Evolutionary conservation across 1,140 invertebrate species (phyloP), one percentile per base, ranked within the genome.

Genomic region (Aradophagus sp.): DNA sequence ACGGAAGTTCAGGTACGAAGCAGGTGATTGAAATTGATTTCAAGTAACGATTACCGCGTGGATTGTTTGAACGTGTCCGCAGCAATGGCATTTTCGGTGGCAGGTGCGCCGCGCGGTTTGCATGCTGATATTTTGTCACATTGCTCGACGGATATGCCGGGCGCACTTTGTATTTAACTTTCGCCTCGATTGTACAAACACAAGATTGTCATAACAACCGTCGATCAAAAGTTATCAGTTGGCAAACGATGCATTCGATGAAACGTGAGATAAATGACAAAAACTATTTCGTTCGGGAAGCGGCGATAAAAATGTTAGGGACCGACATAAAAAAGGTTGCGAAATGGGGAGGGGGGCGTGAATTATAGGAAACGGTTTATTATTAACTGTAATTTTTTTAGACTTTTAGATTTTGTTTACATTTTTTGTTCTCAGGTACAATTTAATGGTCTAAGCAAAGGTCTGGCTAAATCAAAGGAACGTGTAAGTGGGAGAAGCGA

Each of bases 11-110:
- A 45, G 32, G 27, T 41, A 45, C 11, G 5, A 44, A 50, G 58
- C 79, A 81, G 79, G 78, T 81, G 79, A 78, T 19, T 38, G 10
- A 50, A 71, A 73, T 79, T 78, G 71, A 77, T 78, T 77, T 74
- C 65, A 29, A 38, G 14, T 17, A 45, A 39, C 59, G 62, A 59
- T 52, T 41, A 42, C 45, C 38, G 16, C 38, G 52, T 63, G 26
- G 19, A 66, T 67, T 63, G 65, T 65, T 71, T 77, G 62, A 48
- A 38, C 55, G 67, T 58, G 38, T 52, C 48, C 12, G 65, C 36
- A 38, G 38, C 34, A 39, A 39, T 52, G 47, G 47, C 34, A 52
- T 52, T 77, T 53, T 17, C 45, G 31, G 41, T 35, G 71, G 65
- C 77, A 79, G 76, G 78, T 80, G 78, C 67, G 17, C 13, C 50